These are phyloP conservation scores for Drosophila sordidapex DNA, from an alignment of 2,888 invertebrate genomes.

Conservation along the genomic window DNA sequence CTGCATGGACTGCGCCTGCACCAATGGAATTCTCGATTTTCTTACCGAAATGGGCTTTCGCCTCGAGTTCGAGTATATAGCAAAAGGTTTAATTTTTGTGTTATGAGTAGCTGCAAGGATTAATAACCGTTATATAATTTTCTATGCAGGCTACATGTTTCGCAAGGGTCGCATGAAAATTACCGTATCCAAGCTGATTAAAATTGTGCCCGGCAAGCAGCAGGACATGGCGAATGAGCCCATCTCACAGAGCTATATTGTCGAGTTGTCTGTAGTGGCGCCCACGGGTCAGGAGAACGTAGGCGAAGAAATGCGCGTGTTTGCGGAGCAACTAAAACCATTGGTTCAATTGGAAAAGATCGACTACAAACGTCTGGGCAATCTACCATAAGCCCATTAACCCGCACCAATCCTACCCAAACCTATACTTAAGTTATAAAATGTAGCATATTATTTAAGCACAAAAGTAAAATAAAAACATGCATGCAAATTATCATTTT, in stretches of 20 bases:
- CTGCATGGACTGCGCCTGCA: slow-evolving; percentile 96
- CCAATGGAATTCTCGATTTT: slow-evolving; percentile 95
- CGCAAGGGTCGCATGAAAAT: slow-evolving; percentile 98
- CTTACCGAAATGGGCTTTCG: slow-evolving; percentile 95
- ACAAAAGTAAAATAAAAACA: not conserved
- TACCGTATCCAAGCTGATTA: slow-evolving; percentile 97
- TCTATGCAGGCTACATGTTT: slow-evolving; percentile 90
- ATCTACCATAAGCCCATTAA: slow-evolving; percentile 68
- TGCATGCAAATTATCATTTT: not conserved
- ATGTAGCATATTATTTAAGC: not conserved
- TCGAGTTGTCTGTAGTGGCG: slow-evolving; percentile 93
- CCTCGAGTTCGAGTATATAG: slow-evolving; percentile 96
- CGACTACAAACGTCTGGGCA: slow-evolving; percentile 91
- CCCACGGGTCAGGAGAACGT: slow-evolving; percentile 97
- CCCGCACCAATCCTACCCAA: not conserved
- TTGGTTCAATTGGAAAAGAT: slow-evolving; percentile 96
- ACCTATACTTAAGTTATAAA: slow-evolving; percentile 1
- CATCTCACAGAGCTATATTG: slow-evolving; percentile 95
- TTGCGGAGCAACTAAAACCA: slow-evolving; percentile 97
- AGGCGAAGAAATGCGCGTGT: slow-evolving; percentile 97
- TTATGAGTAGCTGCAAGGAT: not conserved
- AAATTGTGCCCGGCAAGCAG: slow-evolving; percentile 91
- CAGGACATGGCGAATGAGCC: slow-evolving; percentile 90
- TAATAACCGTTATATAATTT: not conserved
- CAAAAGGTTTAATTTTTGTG: slow-evolving; percentile 88